A percentile compares a stretch with the other conserved stretches of the same genome.
Evolutionary conservation across 2,888 invertebrate genomes (phyloP).

Genomic region (Orchesellides sinensis): DNA sequence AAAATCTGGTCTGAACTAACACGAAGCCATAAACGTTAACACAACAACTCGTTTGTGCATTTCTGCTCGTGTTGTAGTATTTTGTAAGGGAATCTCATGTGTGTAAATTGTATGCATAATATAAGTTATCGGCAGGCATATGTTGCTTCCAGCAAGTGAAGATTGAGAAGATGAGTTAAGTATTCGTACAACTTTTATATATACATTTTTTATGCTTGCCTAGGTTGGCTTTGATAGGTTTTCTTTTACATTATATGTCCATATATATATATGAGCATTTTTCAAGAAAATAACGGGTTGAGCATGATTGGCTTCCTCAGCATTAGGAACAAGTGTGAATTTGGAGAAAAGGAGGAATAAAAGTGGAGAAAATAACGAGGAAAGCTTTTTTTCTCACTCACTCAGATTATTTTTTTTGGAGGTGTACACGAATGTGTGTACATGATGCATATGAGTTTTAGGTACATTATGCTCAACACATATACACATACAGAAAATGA

Average conservation of each 20-base stretch:
- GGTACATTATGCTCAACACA: no score
- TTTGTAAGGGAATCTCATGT: conserved; percentile 43
- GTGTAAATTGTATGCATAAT: conserved; percentile 37
- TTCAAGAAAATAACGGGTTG: conserved; percentile 38
- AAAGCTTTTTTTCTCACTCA: conserved; percentile 24
- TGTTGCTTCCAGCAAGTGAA: not conserved
- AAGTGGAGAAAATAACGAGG: conserved; percentile 41
- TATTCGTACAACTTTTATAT: not conserved
- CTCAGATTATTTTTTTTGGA: not conserved
- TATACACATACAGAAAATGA: conserved; percentile 18
- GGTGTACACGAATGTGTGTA: not conserved
- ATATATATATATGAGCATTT: not conserved
- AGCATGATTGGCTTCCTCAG: conserved; percentile 53
- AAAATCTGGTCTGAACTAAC: conserved; percentile 6
- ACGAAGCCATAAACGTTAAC: conserved; percentile 48
- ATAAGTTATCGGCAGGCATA: not conserved
- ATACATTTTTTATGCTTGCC: not conserved
- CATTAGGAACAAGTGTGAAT: conserved; percentile 46
- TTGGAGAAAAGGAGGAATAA: conserved; percentile 9
- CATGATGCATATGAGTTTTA: no score
- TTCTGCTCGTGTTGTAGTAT: conserved; percentile 36
- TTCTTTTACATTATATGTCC: no score
- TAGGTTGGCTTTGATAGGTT: no score
- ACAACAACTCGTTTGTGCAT: conserved; percentile 61
- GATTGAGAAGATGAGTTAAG: conserved; percentile 9